Evolutionary conservation across 1,140 invertebrate species (phyloP), one percentile per base, ranked within the genome.

Genomic region (Microplitis demolitor): DNA sequence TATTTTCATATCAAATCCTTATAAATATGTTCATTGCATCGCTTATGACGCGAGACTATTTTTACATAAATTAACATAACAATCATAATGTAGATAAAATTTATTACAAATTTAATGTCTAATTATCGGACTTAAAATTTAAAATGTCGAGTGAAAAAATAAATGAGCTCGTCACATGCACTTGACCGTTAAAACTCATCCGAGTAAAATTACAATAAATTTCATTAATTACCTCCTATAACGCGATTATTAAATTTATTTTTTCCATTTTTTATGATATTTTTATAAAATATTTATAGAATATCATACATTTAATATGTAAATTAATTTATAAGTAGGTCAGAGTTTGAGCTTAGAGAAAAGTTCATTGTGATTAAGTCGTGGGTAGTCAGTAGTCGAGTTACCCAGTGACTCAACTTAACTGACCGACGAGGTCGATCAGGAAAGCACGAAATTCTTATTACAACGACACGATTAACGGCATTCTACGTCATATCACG

Each of bases 81-180:
- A 24, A 24, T 24, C 24, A 24, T 24, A 24, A 24, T 24, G 24
- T 24, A 24, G 24, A 24, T 24, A 45, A 9, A 45, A 45, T 45
- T 45, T 45, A 45, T 45, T 45, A 45, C 6, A 45, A 8, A 45
- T 45, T 45, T 45, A 45, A 45, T 11, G 39, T 5, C 11, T 45
- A 45, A 45, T 9, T 45, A 45, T 45, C 11, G 16, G n/a, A 13
- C 3, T 9, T 5, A 35, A 66, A 56, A 74, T 61, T 61, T 31
- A 3, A 58, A 35, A 71, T 74, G 24, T 39, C 34, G 14, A 66
- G 39, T 53, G 4, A 8, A 13, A 35, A 16, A 33, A 72, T 68
- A 72, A 72, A 72, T 64, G 37, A 72, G 39, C 14, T 51, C 37
- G 8, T 6, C 62, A 13, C 66, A 73, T 74, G 72, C 60, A 74